Evolutionary conservation across 2,113 vertebrate genomes (phyloP).

Genomic region (Callospermophilus lateralis): DNA sequence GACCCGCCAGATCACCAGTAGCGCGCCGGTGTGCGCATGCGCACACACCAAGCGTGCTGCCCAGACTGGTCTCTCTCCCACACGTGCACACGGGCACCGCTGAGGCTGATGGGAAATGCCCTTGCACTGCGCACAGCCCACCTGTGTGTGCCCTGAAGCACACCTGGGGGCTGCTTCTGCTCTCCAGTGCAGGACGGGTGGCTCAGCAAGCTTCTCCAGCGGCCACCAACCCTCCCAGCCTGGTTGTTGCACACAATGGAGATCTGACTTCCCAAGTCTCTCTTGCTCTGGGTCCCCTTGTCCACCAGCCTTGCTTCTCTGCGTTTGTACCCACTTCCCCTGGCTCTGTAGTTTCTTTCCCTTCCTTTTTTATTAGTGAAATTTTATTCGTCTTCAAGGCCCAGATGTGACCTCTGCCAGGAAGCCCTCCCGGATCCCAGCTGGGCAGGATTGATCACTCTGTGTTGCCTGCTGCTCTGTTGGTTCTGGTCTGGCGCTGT

Average conservation of each 20-base stretch:
- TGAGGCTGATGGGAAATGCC: not conserved
- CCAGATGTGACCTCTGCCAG: not conserved
- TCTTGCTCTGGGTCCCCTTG: not conserved
- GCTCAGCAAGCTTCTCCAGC: not conserved
- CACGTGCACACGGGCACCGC: accelerated
- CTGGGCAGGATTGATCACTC: accelerated
- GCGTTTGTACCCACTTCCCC: not conserved
- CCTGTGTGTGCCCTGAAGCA: not conserved
- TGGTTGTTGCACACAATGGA: not conserved
- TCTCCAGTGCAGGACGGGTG: not conserved
- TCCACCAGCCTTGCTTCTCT: not conserved
- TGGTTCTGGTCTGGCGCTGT: not conserved
- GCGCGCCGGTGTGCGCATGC: accelerated
- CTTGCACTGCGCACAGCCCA: not conserved
- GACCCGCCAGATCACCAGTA: not conserved
- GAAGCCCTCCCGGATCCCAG: not conserved
- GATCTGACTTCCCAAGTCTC: not conserved
- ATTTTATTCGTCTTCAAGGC: not conserved
- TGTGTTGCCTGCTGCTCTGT: not conserved
- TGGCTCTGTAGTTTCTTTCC: not conserved
- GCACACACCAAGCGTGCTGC: too few species aligned
- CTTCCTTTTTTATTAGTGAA: not conserved
- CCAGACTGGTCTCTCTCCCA: not conserved
- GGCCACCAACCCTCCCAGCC: too few species aligned
- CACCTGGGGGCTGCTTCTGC: accelerated